These are phyloP conservation scores for Temnothorax longispinosus DNA, from an alignment of 1,140 invertebrate genomes.

Conservation along the genomic window DNA sequence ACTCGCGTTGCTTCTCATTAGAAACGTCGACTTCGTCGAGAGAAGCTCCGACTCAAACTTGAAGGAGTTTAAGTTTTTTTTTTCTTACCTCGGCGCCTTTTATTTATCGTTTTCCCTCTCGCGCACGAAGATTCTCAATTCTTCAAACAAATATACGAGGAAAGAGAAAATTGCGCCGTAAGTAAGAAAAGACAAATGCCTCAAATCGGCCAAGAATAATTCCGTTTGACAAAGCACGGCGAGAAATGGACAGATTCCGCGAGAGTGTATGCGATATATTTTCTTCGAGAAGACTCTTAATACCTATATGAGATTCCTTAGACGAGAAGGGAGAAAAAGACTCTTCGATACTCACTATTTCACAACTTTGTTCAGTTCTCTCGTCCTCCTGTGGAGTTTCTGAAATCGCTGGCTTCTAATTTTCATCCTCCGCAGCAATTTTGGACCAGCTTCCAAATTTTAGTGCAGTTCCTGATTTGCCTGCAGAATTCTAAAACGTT, in stretches of 20 bases:
- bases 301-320: conserved; percentile 46
- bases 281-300: conserved; percentile 7
- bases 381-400: background rate
- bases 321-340: conserved; percentile 5
- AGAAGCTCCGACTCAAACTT: conserved; percentile 23
- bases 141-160: conserved; percentile 39
- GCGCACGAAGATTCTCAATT: conserved; percentile 26
- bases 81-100: background rate
- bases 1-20: conserved; percentile 55
- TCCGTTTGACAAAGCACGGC: conserved; percentile 33
- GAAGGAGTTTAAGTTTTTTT: conserved; percentile 38
- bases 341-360: conserved; percentile 5
- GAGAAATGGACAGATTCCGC: conserved; percentile 37
- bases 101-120: conserved; percentile 17
- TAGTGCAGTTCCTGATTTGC: conserved; percentile 39
- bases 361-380: conserved; percentile 5
- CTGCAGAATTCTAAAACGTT: conserved; percentile 42
- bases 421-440: conserved; percentile 35
- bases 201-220: conserved; percentile 49
- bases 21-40: conserved; percentile 40
- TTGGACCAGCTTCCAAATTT: conserved; percentile 22
- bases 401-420: conserved; percentile 34
- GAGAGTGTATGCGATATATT: conserved; percentile 23
- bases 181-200: conserved; percentile 47
- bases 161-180: conserved; percentile 22